phyloP scores from a whole-genome alignment of 2,113 vertebrate species.

The Alethe diademata region DNA sequence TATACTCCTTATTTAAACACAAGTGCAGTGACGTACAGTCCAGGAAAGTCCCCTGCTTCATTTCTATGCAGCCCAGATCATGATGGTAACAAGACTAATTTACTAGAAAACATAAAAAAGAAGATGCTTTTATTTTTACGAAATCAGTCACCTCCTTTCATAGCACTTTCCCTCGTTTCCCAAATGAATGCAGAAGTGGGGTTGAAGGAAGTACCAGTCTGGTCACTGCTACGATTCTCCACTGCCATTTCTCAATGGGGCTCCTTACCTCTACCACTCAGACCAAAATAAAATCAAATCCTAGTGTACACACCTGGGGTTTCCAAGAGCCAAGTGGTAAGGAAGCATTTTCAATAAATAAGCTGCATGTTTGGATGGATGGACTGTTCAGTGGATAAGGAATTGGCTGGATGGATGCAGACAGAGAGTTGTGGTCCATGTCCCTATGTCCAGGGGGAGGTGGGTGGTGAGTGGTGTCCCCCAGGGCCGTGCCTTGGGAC shows the following conservation, averaged over 20 bases:
- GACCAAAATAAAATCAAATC: neutral
- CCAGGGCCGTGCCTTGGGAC: neutral
- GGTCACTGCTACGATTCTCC: neutral
- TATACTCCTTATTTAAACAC: constrained; percentile 5
- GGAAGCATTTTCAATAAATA: neutral
- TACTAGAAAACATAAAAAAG: neutral
- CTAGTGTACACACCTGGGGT: too few species aligned
- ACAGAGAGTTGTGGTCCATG: neutral
- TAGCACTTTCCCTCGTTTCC: neutral
- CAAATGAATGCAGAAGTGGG: neutral
- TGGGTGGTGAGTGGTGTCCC: neutral
- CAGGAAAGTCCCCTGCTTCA: neutral
- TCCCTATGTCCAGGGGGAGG: neutral
- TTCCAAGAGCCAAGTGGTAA: neutral
- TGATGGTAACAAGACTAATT: neutral
- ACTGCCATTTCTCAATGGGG: neutral
- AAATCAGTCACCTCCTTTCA: neutral
- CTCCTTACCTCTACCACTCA: neutral
- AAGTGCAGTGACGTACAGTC: neutral
- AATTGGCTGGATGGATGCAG: neutral
- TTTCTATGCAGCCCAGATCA: neutral
- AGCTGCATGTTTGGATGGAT: neutral
- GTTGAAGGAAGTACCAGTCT: neutral
- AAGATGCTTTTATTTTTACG: neutral
- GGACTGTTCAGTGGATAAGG: neutral